Evolutionary conservation across 2,113 vertebrate species (phyloP).

Genomic region (Nycticebus coucang): DNA sequence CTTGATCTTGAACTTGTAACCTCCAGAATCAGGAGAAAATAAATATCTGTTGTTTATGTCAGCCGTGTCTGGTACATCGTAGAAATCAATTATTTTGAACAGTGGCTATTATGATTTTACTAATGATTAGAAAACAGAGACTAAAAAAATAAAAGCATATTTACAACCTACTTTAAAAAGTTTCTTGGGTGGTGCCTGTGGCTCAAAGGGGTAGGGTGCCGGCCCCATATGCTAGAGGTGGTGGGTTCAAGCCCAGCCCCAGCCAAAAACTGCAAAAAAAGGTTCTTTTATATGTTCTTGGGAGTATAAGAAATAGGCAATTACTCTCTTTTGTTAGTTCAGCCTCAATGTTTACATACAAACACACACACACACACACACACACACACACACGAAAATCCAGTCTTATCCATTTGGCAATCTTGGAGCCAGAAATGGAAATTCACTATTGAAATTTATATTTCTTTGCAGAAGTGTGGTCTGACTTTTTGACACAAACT

Average conservation of each 20-base stretch:
- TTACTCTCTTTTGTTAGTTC: not conserved
- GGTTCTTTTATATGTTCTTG: not conserved
- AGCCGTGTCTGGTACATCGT: not conserved
- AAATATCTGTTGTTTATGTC: not conserved
- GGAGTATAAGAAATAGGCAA: slow-evolving; percentile 4
- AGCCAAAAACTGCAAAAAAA: not conserved
- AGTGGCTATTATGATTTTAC: not conserved
- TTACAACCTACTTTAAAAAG: not conserved
- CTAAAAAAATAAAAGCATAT: slow-evolving; percentile 1
- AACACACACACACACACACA: not conserved
- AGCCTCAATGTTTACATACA: not conserved
- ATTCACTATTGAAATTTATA: not conserved
- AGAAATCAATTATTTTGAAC: slow-evolving; percentile 6
- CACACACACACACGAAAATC: not conserved
- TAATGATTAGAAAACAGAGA: not conserved
- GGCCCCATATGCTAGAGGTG: no score
- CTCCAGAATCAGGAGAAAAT: not conserved
- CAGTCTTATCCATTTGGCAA: not conserved
- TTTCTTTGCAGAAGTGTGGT: not conserved
- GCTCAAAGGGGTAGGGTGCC: no score
- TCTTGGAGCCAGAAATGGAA: not conserved
- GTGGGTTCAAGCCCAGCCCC: no score
- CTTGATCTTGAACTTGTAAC: not conserved
- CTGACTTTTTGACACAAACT: not conserved
- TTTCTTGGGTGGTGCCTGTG: no score